phyloP scores from a whole-genome alignment of 2,113 vertebrate genomes.

The Crotalus horridus region DNA sequence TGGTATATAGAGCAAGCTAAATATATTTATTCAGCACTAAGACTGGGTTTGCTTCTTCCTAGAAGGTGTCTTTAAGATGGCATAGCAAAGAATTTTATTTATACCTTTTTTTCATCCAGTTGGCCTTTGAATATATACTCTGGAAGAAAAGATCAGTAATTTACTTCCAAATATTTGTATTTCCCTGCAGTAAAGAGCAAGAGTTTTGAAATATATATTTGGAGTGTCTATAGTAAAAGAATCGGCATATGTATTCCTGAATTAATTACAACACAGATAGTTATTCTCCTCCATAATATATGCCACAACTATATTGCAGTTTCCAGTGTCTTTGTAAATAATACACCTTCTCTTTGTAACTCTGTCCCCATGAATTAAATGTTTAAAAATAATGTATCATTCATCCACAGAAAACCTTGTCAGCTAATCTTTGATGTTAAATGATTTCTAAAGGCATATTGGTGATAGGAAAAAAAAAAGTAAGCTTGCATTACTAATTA shows the following conservation, averaged over 20 bases:
- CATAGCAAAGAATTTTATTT: not conserved
- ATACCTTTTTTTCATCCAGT: not conserved
- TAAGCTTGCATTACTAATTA: not conserved
- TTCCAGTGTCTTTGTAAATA: not conserved
- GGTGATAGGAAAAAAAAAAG: not conserved
- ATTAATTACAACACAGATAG: not conserved
- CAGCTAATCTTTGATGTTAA: not conserved
- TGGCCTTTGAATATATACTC: not conserved
- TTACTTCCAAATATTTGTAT: not conserved
- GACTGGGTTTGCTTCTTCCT: not conserved
- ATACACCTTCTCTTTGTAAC: not conserved
- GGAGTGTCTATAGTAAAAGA: not conserved
- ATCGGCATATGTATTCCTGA: not conserved
- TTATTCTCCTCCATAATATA: not conserved
- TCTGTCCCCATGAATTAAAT: not conserved
- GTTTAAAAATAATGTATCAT: not conserved
- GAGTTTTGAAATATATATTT: not conserved
- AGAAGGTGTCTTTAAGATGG: not conserved
- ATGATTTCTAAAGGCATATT: not conserved
- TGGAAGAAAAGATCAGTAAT: not conserved
- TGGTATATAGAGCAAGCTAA: not conserved
- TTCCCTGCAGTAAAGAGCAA: not conserved
- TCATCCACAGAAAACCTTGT: not conserved
- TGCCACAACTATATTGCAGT: not conserved
- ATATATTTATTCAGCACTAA: not conserved